Base-by-base conservation (phyloP, 2,888 invertebrate genomes). In the Entomobrya proxima region DNA sequence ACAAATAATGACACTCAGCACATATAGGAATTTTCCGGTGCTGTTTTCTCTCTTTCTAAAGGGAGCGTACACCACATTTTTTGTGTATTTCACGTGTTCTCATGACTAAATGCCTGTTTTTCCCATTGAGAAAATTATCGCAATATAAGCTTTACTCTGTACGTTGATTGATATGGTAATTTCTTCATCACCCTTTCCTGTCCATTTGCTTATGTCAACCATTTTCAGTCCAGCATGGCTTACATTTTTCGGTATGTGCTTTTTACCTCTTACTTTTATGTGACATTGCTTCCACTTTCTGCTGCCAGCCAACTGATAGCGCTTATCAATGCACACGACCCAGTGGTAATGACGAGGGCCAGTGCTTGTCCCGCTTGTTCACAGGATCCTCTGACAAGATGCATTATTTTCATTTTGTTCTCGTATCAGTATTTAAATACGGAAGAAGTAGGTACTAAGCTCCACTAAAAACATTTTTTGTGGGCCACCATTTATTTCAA, bases 91-190 rank as follows among this genome's bases (percentile, higher is more conserved):
- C 18, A 5, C 67, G 11, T 37, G 67, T 67, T 3, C 40, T 40
- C 21, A 4, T 6, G 58, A 18, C 77, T 27, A 77, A n/a, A n/a
- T n/a, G n/a, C n/a, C n/a, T n/a, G n/a, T n/a, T 77, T 77, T 61
- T 77, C 77, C 61, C 77, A 77, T 40, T 77, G 61, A 40, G 50
- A 69, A 69, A 76, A 83, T 69, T 52, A 72, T 77, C 77, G 32
- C 69, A 77, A 77, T 84, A n/a, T n/a, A 84, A 84, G 84, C 77
- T 77, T 77, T 83, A n/a, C n/a, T n/a, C n/a, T n/a, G n/a, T n/a
- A 76, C 83, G 69, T 69, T 84, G 84, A 84, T 77, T 84, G 84
- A 84, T 84, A 78, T 84, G 78, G 84, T 84, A 78, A 84, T 85
- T 85, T 79, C 61, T 79, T 85, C 58, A 75, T 79, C 78, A 74